A percentile compares a stretch with the other conserved stretches of the same genome.
Conservation (phyloP, 1,140 invertebrate genomes). For the Campoletis sonorensis region DNA sequence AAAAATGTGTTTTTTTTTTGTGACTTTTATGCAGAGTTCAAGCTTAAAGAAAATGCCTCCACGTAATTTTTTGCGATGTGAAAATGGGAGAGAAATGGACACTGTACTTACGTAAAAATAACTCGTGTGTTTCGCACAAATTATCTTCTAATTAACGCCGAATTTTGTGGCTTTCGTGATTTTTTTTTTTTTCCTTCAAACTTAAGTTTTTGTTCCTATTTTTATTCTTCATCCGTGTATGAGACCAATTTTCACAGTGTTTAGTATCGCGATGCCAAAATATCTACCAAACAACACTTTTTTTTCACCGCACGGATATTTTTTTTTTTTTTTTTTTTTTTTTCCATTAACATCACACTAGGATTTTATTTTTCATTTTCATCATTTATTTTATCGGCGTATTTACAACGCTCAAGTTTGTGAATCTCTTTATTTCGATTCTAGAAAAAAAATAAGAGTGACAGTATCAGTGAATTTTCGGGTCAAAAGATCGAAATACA, state of each 20-base stretch:
- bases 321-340: background rate
- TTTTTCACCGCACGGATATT: background rate
- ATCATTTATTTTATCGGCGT: background rate
- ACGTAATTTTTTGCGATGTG: background rate
- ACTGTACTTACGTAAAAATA: background rate
- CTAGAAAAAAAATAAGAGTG: background rate
- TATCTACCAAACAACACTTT: background rate
- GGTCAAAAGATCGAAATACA: background rate
- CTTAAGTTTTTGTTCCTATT: background rate
- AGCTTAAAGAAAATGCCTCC: no score
- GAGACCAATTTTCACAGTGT: background rate
- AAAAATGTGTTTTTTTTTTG: background rate
- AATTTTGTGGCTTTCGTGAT: background rate
- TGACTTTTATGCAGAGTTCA: background rate
- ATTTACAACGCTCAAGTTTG: background rate
- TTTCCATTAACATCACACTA: background rate
- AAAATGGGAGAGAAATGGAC: background rate
- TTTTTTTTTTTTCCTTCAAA: background rate
- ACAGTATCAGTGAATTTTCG: background rate
- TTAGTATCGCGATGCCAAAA: background rate
- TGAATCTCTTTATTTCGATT: background rate
- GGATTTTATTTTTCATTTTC: background rate
- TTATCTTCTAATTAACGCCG: background rate
- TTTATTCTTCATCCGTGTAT: background rate
- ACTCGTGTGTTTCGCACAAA: background rate